phyloP scores from a whole-genome alignment of 2,888 invertebrate species.

The Zele albiditarsus region DNA sequence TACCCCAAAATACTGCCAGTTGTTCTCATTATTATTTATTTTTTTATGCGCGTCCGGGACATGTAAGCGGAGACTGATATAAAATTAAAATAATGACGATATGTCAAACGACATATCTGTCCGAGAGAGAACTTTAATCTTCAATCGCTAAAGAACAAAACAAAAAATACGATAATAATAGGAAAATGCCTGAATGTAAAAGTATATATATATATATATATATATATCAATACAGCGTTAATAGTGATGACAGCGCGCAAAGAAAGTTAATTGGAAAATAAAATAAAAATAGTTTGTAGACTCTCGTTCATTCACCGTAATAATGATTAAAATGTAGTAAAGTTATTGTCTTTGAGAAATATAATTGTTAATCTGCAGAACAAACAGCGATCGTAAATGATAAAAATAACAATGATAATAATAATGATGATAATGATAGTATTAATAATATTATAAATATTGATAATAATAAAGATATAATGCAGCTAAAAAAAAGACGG shows the following conservation, averaged over 20 bases:
- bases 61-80: not conserved
- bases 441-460: constrained; percentile 7
- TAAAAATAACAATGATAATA: constrained; percentile 24
- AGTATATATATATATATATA: constrained; percentile 15
- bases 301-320: constrained; percentile 26
- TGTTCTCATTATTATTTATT: not conserved
- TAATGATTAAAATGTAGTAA: not conserved
- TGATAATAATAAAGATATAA: constrained; percentile 28
- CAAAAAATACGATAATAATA: constrained; percentile 24
- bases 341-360: constrained; percentile 30
- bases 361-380: constrained; percentile 28
- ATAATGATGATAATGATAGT: constrained; percentile 23
- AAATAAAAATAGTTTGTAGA: constrained; percentile 32
- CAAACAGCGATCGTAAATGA: constrained; percentile 17
- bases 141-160: not conserved
- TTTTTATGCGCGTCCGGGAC: not conserved
- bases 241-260: constrained; percentile 26
- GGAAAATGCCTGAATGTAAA: constrained; percentile 21
- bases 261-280: constrained; percentile 13
- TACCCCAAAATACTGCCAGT: no score
- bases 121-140: not conserved
- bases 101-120: not conserved
- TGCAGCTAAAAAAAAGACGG: not conserved
- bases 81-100: not conserved
- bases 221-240: not conserved